Evolutionary conservation across 64 coral and sea anemone genomes (phyloP).

Genomic region (Montipora capricornis): DNA sequence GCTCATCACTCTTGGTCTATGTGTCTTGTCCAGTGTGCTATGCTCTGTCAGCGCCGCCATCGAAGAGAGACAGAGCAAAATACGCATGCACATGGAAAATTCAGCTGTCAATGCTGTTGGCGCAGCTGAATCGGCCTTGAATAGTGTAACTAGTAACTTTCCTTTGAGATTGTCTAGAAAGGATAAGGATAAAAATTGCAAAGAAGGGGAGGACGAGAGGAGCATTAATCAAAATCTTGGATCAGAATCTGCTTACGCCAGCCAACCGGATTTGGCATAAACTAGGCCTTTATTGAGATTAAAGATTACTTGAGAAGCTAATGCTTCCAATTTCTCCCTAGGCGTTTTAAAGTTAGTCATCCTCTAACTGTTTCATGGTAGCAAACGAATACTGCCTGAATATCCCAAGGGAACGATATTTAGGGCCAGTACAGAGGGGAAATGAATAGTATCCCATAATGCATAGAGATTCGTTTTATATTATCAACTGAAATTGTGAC

Average conservation of each 20-base stretch:
- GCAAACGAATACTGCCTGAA: no score
- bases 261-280: background rate
- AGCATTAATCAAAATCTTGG: background rate
- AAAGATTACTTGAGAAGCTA: no score
- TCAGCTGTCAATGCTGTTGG: constrained; percentile 7
- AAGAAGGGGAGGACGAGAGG: background rate
- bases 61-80: constrained; percentile 90
- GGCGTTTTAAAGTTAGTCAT: no score
- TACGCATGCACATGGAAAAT: constrained; percentile 20
- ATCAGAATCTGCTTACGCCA: background rate
- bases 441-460: no score
- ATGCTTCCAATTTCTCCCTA: no score
- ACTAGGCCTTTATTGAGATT: background rate
- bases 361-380: no score
- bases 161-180: background rate
- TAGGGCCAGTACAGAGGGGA: no score
- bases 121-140: constrained; percentile 35
- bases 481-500: no score
- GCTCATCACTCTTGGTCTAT: constrained; percentile 82
- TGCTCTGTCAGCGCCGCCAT: constrained; percentile 91
- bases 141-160: constrained; percentile 25
- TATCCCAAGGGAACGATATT: no score
- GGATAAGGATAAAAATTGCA: background rate
- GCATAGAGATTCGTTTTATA: no score
- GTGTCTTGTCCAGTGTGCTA: constrained; percentile 94